phyloP scores from a whole-genome alignment of 35 echinoderm and acorn worm species.

The Apostichopus californicus region DNA sequence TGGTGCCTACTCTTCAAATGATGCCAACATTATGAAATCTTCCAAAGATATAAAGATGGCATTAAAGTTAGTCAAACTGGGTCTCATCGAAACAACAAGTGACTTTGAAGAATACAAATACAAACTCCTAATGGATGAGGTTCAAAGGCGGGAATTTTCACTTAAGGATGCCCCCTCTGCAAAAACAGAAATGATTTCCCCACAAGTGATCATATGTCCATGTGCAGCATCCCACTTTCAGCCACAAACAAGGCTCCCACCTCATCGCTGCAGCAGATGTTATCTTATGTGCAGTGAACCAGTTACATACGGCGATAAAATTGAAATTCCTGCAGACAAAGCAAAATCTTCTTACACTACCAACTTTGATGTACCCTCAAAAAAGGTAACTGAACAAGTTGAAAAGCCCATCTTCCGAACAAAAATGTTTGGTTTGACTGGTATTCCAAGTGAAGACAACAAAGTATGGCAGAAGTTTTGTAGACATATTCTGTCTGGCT shows the following conservation, averaged over 20 bases:
- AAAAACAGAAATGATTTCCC: neutral
- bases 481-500: neutral
- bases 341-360: neutral
- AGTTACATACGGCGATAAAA: neutral
- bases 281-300: neutral
- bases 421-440: neutral
- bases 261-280: neutral
- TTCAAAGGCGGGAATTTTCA: neutral
- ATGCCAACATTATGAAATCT: neutral
- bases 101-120: neutral
- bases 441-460: neutral
- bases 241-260: neutral
- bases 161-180: neutral
- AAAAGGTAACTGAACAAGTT: neutral
- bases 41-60: neutral
- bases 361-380: neutral
- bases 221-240: neutral
- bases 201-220: neutral
- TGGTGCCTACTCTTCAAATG: neutral
- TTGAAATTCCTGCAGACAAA: neutral
- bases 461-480: neutral
- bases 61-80: neutral
- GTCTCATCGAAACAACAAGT: neutral
- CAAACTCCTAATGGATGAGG: neutral
- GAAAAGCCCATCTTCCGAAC: neutral